phyloP scores from a whole-genome alignment of 2,113 vertebrate species.

The Pyxicephalus adspersus region DNA sequence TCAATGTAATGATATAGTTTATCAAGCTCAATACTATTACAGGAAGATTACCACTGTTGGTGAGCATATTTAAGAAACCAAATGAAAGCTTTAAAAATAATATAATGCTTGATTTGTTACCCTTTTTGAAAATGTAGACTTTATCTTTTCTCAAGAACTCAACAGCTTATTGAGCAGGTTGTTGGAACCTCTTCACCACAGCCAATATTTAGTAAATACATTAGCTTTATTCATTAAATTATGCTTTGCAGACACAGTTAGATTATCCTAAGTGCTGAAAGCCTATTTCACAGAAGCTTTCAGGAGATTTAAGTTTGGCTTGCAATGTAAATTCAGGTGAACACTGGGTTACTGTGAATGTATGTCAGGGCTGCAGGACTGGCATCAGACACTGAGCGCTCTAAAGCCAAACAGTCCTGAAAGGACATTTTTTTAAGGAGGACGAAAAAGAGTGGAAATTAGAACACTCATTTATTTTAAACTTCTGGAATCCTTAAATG shows the following conservation, averaged over 20 bases:
- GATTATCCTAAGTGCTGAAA: conserved; percentile 13
- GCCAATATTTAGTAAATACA: not conserved
- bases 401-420: not conserved
- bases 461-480: not conserved
- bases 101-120: too few relatives aligned
- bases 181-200: too few relatives aligned
- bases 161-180: too few relatives aligned
- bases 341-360: not conserved
- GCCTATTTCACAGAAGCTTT: conserved; percentile 6
- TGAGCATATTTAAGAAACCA: too few relatives aligned
- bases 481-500: not conserved
- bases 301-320: conserved; percentile 24
- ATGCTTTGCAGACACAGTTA: not conserved
- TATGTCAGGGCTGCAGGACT: not conserved
- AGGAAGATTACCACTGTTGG: too few relatives aligned
- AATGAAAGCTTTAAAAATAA: too few relatives aligned
- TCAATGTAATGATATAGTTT: too few relatives aligned
- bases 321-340: conserved; percentile 8
- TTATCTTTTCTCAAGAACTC: too few relatives aligned
- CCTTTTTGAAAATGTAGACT: too few relatives aligned
- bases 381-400: not conserved
- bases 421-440: not conserved
- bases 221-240: not conserved
- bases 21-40: too few relatives aligned
- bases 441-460: not conserved